Evolutionary conservation across 2,797 vertebrate species (phyloP), one percentile per base, ranked within the genome.

Genomic region (Scarus forsteni): DNA sequence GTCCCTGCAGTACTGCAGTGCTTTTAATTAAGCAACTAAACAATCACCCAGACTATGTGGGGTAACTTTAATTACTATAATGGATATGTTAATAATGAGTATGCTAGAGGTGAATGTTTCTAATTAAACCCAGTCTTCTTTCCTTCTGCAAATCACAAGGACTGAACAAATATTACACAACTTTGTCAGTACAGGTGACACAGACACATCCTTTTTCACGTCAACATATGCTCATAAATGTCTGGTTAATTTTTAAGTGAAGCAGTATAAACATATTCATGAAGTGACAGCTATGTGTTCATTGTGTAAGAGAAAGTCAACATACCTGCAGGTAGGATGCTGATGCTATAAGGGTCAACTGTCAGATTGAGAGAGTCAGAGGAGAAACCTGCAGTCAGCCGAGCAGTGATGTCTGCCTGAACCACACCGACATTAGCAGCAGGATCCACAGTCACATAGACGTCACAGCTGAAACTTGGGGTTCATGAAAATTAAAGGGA

Each of bases 261-360:
- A 44, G 39, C 62, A 12, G 11, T 14, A 27, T 27, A 27, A 27
- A 27, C 27, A 45, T 36, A 34, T n/a, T 43, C 11, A 16, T 39
- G 36, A 48, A 1, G n/a, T 18, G 15, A 48, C 45, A 27, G 27
- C 27, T 2, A 4, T 15, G 57, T 3, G 38, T 27, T 27, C 27
- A 27, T 4, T 52, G 19, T n/a, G 3, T 3, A 52, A 7, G 8
- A 18, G 5, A 43, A 45, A 16, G 5, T 3, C 5, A 59, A 88
- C 92, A 7, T 69, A 93, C 93, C 91, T 8, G 83, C 74, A 65
- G 94, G 91, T n/a, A 70, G 65, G 27, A 94, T 27, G n/a, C 39
- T 63, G 77, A 93, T 53, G 66, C 51, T 78, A 3, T 36, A 1
- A 1, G 60, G 56, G n/a, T 91, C 77, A 10, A 67, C 73, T 16